A percentile compares a stretch with the other conserved stretches of the same genome.
Conservation (phyloP, 2,113 vertebrate species). For the Mirounga angustirostris region DNA sequence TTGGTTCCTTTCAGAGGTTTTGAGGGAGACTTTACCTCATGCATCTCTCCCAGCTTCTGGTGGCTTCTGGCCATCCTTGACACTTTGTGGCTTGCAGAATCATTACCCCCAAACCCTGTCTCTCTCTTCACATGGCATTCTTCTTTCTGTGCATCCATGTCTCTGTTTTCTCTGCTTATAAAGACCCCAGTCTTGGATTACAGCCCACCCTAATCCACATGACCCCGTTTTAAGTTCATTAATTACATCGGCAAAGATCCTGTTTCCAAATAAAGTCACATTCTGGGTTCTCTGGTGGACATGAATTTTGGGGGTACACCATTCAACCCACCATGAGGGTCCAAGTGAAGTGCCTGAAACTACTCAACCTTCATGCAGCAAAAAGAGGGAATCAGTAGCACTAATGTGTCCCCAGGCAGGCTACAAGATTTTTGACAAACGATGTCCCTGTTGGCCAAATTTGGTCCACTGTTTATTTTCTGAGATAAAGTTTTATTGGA, state of each 20-base stretch:
- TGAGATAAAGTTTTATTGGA: background rate
- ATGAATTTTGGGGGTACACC: background rate
- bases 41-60: no score
- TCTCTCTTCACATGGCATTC: rapidly evolving
- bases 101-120: background rate
- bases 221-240: no score
- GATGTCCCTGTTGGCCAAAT: background rate
- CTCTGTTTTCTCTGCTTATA: background rate
- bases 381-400: background rate
- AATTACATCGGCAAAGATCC: background rate
- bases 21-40: background rate
- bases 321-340: background rate
- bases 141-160: background rate
- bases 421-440: background rate
- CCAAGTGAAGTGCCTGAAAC: background rate
- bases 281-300: background rate
- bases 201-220: background rate
- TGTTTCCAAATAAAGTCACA: background rate
- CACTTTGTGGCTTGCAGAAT: background rate
- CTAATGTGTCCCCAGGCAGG: rapidly evolving
- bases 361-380: background rate
- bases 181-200: background rate
- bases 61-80: background rate
- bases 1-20: background rate
- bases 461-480: background rate